These are phyloP conservation scores for Chrysaora quinquecirrha DNA, from an alignment of 30 jellyfish, hydroid and myxozoan genomes.

Conservation along the genomic window DNA sequence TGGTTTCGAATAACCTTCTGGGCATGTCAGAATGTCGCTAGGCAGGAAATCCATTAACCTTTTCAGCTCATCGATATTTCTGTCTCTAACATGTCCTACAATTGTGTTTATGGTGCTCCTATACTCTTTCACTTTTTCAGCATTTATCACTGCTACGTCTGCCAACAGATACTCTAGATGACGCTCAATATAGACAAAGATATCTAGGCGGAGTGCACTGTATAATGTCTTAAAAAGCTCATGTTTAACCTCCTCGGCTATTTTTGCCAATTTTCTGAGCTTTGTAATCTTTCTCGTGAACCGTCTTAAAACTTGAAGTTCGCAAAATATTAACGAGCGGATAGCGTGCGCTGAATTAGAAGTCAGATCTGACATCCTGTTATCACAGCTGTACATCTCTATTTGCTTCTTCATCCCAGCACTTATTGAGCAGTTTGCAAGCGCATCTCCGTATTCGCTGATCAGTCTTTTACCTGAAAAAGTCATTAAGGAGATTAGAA, in stretches of 20 bases:
- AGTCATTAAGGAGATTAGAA: background rate
- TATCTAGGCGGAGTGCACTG: background rate
- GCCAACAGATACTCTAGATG: background rate
- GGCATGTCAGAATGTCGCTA: conserved; percentile 23
- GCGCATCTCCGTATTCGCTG: background rate
- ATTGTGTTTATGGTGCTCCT: conserved; percentile 19
- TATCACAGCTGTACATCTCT: conserved; percentile 6
- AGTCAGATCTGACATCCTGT: background rate
- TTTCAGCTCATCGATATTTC: conserved; percentile 14
- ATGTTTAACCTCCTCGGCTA: background rate
- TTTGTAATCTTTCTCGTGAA: conserved; percentile 5
- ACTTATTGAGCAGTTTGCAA: background rate
- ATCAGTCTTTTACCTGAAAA: background rate
- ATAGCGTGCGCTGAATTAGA: background rate
- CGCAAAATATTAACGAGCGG: conserved; percentile 4
- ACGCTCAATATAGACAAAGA: conserved; percentile 8
- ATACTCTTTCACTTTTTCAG: conserved; percentile 11
- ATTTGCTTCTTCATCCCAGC: conserved; percentile 11
- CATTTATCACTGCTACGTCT: background rate
- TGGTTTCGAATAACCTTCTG: background rate
- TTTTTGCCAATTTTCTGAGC: conserved; percentile 11
- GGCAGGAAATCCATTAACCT: conserved; percentile 10
- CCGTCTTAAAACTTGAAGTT: background rate
- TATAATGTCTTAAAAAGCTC: background rate
- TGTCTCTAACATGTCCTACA: background rate